These are phyloP conservation scores for Drosophila oshimai DNA, from an alignment of 1,140 invertebrate genomes.

Conservation along the genomic window DNA sequence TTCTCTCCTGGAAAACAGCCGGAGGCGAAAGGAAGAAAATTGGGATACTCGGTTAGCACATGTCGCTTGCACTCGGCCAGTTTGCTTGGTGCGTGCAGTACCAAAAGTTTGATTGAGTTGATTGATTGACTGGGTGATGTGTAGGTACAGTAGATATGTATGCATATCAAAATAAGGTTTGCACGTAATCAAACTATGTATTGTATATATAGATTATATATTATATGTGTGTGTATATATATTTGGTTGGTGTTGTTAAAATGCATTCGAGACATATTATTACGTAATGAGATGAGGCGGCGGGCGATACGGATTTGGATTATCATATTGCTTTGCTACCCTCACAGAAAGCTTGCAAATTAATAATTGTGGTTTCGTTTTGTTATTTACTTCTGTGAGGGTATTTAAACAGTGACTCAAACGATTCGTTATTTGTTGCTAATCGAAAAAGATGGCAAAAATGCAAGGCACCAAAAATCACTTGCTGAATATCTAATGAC, in stretches of 20 bases:
- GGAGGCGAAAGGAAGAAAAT: conserved; percentile 27
- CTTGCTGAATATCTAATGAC: background rate
- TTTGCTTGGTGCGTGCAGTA: conserved; percentile 72
- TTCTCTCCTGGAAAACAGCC: conserved; percentile 75
- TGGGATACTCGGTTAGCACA: conserved; percentile 55
- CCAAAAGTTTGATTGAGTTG: conserved; percentile 66
- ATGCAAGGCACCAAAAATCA: background rate
- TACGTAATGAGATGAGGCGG: conserved; percentile 80
- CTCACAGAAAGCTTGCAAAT: conserved; percentile 9
- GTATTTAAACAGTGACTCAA: conserved; percentile 33
- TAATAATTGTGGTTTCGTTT: background rate
- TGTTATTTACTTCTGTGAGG: conserved; percentile 10
- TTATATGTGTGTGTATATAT: conserved; percentile 40
- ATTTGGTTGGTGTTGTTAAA: conserved; percentile 59
- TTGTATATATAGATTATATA: conserved; percentile 42
- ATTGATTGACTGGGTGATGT: conserved; percentile 55
- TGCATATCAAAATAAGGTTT: conserved; percentile 52
- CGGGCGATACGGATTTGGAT: conserved; percentile 66
- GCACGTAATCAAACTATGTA: conserved; percentile 54
- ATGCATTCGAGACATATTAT: conserved; percentile 77
- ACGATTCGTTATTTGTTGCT: conserved; percentile 11
- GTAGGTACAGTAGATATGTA: conserved; percentile 58
- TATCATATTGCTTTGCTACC: conserved; percentile 31
- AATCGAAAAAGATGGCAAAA: conserved; percentile 52
- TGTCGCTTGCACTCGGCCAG: conserved; percentile 22